Base-by-base conservation (phyloP, 2,113 vertebrate genomes). In the Pygoscelis antarcticus region DNA sequence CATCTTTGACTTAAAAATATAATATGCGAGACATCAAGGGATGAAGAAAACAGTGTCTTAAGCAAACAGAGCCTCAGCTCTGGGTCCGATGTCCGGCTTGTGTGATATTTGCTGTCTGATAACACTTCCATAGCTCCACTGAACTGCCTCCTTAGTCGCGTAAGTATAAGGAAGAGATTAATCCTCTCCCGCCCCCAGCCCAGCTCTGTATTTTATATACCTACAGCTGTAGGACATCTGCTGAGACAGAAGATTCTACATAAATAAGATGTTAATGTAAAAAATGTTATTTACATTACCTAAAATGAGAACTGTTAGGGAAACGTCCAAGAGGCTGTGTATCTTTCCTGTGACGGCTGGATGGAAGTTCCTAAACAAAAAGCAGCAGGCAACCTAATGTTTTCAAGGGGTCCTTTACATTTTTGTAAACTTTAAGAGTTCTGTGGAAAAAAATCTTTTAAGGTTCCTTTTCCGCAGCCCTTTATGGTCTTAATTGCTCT, bases 241-340 rank as follows among this genome's bases (percentile, higher is more conserved):
- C 46, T 70, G 79, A 86, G 74, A 70, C 83, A 87, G 88, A 97
- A 91, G 88, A 89, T 75, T 92, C 87, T 95, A 89, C 75, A 55
- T 94, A 97, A 95, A 97, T 96, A 94, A 96, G 92, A 96, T 75
- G 89, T 97, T 96, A 85, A 81, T 91, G 71, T 92, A 94, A 96
- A 94, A 95, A 94, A 95, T 87, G 47, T 93, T 97, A 96, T 95
- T 96, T 93, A 93, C 88, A 87, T 96, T 97, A 92, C 83, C 88
- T 96, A 93, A 96, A 94, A 82, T 40, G 82, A 93, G 82, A 95
- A 55, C 87, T 87, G 89, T 74, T 92, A 84, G 80, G 78, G 93
- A 95, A 89, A 80, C 0, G 3, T 96, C 96, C 80, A 85, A 95
- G 85, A 71, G 81, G 66, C 85, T 96, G 91, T 94, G 90, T 96